phyloP scores from a whole-genome alignment of 2,888 invertebrate species.

The Hololepta plana region DNA sequence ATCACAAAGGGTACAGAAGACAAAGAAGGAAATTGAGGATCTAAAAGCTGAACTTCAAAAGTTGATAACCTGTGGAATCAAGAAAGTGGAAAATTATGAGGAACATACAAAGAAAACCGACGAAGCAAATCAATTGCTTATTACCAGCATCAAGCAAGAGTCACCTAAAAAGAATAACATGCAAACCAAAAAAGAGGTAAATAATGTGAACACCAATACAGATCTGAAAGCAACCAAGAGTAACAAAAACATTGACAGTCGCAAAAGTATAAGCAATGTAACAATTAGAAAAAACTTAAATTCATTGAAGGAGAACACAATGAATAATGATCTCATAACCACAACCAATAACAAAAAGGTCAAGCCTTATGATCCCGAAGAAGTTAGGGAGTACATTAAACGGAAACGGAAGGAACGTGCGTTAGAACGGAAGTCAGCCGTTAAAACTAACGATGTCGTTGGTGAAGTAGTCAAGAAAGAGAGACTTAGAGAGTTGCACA shows the following conservation, averaged over 20 bases:
- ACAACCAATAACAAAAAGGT: conserved; percentile 10
- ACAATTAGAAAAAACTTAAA: too few relatives aligned
- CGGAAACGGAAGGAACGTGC: conserved; percentile 34
- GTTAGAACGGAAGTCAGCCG: conserved; percentile 22
- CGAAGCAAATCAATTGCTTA: neutral
- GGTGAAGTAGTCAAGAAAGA: conserved; percentile 26
- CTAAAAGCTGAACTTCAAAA: conserved; percentile 21
- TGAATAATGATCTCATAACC: neutral
- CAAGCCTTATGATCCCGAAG: conserved; percentile 29
- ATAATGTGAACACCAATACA: neutral
- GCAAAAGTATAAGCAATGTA: too few relatives aligned
- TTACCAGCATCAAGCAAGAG: neutral
- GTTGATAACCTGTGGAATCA: conserved; percentile 13
- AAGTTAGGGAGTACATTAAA: conserved; percentile 35
- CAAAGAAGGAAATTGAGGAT: conserved; percentile 21
- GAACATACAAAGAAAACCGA: neutral
- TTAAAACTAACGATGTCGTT: conserved; percentile 12
- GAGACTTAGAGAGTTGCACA: conserved; percentile 25
- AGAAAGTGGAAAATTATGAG: neutral
- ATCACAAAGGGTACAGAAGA: conserved; percentile 15
- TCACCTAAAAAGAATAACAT: neutral
- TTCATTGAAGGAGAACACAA: too few relatives aligned
- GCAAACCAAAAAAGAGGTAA: conserved; percentile 1
- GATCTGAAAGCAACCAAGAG: conserved; percentile 3
- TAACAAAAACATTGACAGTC: too few relatives aligned